Evolutionary conservation across 1,140 invertebrate species (phyloP), one percentile per base, ranked within the genome.

Genomic region (Helicoverpa zea): DNA sequence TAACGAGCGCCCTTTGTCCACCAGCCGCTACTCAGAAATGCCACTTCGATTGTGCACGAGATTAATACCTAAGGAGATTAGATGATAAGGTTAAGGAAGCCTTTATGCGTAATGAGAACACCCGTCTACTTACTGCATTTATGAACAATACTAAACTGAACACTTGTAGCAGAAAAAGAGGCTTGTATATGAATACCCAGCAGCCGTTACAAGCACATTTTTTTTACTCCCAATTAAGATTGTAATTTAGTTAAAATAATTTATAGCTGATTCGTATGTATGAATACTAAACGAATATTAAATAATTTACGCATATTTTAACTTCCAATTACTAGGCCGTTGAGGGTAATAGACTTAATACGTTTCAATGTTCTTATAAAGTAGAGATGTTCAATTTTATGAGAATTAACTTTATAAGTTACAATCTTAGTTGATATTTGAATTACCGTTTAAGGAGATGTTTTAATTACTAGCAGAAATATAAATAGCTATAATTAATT

Each of bases 1-100:
- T 84, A 84, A 86, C 80, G 83, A 84, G 80, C 54, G 29, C 76
- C 83, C 82, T 83, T 84, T 84, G 81, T 86, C 49, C 61, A 51
- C 10, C 49, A 23, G 63, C 79, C 81, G 80, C 79, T 80, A 83
- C 82, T 54, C 63, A 81, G 79, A 86, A 84, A 30, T 49, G 59
- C 74, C 9, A n/a, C 75, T 74, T 59, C 68, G 78, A 79, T 79
- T 75, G 47, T 74, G 58, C 52, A 68, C 10, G 74, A 70, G 74
- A 79, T 84, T 75, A 80, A 81, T 61, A 63, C 61, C n/a, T 54
- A 23, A 13, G 23, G 23, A 76, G 80, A 83, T 82, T 83, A 80
- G 82, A 58, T 54, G 79, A 81, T 84, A 76, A 59, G 49, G 30
- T 72, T 30, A 52, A 30, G 49, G 68, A 52, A 52, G 68, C 68